Base-by-base conservation (phyloP, 2,888 invertebrate genomes). In the Tromatobia lineatoria region DNA sequence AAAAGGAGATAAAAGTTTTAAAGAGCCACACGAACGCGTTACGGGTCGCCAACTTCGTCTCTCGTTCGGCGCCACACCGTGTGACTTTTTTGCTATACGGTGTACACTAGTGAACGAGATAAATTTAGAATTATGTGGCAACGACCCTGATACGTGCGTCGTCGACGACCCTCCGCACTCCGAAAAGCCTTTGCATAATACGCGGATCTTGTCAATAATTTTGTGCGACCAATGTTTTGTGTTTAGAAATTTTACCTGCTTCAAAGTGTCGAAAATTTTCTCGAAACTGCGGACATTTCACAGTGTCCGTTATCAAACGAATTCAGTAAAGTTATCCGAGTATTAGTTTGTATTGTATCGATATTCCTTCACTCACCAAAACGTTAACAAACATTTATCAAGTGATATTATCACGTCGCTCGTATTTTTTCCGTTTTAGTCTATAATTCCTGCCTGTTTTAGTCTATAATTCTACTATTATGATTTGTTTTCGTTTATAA, bases 121-220 rank as follows among this genome's bases (percentile, higher is more conserved):
- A 86, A 82, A 82, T 86, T 85, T 86, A 86, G 86, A 85, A 61
- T 75, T 50, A 73, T 85, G 71, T 73, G 80, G 78, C 85, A 86
- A 85, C 74, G 82, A 84, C 76, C 80, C 77, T 70, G 78, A 64
- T 52, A 64, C 66, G 57, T 71, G 78, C 29, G 76, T 52, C 57
- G 64, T 23, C 59, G 76, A 76, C 50, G 70, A 59, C 20, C 29
- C 45, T 15, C 20, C 73, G 18, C 23, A 61, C 45, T 61, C 13
- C 38, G 20, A 38, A 38, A 42, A 10, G 64, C 20, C 3, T 38
- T 38, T 38, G 64, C 64, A 10, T 38, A 64, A 64, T 64, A 34
- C 61, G 61, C 34, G 64, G 20, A 11, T 34, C 13, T 64, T 38
- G 64, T 64, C 8, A 38, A 64, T 38, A 4, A n/a, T 64, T 64